Percentiles rank a stretch among this genome's conserved stretches.
These are phyloP conservation scores for Exephanes ischioxanthus DNA, from an alignment of 2,888 invertebrate species.

Conservation along the genomic window DNA sequence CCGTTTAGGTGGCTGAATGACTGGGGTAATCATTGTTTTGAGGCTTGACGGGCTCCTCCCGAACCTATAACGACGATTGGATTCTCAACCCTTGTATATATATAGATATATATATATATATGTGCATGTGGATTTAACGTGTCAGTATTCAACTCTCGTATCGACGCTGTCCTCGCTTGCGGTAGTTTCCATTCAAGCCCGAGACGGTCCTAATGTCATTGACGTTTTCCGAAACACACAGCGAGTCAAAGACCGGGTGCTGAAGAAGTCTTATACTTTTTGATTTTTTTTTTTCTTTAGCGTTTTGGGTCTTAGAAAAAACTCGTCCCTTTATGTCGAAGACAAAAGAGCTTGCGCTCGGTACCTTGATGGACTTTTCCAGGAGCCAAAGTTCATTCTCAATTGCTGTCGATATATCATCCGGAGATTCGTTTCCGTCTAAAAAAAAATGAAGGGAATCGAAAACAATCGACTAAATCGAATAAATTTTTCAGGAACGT, in stretches of 20 bases:
- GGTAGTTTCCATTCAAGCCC: not conserved
- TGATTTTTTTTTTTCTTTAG: no score
- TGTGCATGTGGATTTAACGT: not conserved
- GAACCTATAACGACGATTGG: conserved; percentile 66
- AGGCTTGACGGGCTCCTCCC: conserved; percentile 71
- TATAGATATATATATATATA: not conserved
- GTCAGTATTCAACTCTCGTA: not conserved
- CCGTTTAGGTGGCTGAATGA: conserved; percentile 2
- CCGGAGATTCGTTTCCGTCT: no score
- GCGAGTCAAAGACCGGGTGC: not conserved
- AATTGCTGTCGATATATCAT: not conserved
- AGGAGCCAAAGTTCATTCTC: not conserved
- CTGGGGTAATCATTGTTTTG: conserved; percentile 70
- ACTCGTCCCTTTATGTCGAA: not conserved
- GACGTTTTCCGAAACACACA: not conserved
- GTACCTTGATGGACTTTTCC: no score
- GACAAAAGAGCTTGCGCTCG: no score
- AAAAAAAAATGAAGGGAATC: no score
- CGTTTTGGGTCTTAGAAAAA: not conserved
- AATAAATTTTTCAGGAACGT: not conserved
- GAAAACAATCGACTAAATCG: not conserved
- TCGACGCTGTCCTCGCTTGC: not conserved
- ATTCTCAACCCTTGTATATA: conserved; percentile 33
- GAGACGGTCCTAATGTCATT: not conserved
- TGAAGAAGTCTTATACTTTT: not conserved